These are phyloP conservation scores for Leptothorax acervorum DNA, from an alignment of 2,888 invertebrate genomes.

Conservation along the genomic window DNA sequence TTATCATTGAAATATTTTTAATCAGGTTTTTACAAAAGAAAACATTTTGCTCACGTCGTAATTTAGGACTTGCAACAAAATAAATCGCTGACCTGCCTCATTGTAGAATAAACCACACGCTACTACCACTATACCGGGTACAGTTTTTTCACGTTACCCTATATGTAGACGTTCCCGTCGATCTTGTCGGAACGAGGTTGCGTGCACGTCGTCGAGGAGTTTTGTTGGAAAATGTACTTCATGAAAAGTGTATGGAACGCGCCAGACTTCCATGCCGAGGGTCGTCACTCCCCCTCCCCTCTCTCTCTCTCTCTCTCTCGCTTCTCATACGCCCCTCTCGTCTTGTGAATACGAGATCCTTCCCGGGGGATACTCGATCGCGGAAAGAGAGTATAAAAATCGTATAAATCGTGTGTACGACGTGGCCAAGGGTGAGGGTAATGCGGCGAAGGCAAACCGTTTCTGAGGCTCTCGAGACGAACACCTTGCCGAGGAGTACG, in stretches of 20 bases:
- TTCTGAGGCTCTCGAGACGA: conserved; percentile 46
- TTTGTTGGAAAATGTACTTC: conserved; percentile 69
- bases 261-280: conserved; percentile 40
- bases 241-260: conserved; percentile 61
- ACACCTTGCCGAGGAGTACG: conserved; percentile 14
- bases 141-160: conserved; percentile 30
- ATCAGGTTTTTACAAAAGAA: not conserved
- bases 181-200: conserved; percentile 43
- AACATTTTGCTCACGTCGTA: not conserved
- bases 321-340: conserved; percentile 12
- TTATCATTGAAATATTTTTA: not conserved
- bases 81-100: not conserved
- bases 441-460: conserved; percentile 49
- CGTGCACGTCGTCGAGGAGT: conserved; percentile 48
- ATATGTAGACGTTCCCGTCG: conserved; percentile 41
- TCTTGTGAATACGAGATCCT: conserved; percentile 35
- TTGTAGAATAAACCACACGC: not conserved
- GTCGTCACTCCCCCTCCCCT: conserved; percentile 10
- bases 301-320: not conserved
- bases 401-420: conserved; percentile 74
- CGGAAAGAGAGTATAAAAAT: conserved; percentile 70
- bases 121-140: not conserved
- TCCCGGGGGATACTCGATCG: conserved; percentile 40
- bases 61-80: not conserved
- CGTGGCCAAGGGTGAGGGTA: conserved; percentile 49